phyloP scores from a whole-genome alignment of 2,113 vertebrate species.

The Myrmecophaga tridactyla region DNA sequence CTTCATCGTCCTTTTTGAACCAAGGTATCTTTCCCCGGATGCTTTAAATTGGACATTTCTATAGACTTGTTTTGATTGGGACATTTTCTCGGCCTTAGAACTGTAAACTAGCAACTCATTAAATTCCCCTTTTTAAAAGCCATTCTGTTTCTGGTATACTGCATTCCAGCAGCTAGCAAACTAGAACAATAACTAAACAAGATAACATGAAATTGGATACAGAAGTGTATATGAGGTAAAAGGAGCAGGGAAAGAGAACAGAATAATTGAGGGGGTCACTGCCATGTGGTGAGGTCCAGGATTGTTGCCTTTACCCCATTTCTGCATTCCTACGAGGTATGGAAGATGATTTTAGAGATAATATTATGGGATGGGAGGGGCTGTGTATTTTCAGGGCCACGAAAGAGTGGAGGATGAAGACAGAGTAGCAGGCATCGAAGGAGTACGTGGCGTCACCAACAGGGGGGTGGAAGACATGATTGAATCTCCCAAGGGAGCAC shows the following conservation, averaged over 20 bases:
- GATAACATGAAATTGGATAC: background rate
- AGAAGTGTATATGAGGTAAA: background rate
- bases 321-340: background rate
- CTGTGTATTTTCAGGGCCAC: background rate
- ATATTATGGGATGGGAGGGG: background rate
- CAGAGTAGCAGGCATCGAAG: background rate
- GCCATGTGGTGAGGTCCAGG: background rate
- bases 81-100: too few species aligned
- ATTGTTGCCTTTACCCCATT: background rate
- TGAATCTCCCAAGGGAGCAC: background rate
- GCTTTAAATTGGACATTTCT: too few species aligned
- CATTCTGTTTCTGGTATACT: too few species aligned
- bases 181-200: too few species aligned
- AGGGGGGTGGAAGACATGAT: rapidly evolving
- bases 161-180: too few species aligned
- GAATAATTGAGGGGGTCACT: background rate
- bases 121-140: too few species aligned
- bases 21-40: too few species aligned
- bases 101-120: too few species aligned
- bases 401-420: background rate
- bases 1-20: too few species aligned
- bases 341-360: background rate
- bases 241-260: background rate
- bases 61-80: too few species aligned
- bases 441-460: background rate